Evolutionary conservation across 2,888 invertebrate species (phyloP).

Genomic region (Lordiphosa fenestrarum): DNA sequence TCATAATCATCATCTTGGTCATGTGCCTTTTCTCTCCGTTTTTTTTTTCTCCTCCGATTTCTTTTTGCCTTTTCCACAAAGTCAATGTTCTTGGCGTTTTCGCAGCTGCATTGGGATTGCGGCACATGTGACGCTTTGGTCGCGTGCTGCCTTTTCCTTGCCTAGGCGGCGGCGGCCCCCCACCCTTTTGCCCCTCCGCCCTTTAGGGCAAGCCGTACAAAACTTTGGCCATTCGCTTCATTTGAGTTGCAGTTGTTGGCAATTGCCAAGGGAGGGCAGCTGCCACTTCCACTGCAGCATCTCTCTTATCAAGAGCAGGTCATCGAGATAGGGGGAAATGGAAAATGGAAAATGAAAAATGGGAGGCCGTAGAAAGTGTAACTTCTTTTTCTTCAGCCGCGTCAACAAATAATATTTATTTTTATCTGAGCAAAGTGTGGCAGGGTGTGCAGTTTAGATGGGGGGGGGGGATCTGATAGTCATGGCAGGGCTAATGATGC

Average conservation of each 20-base stretch:
- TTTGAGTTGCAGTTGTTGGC: constrained; percentile 38
- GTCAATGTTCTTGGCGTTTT: constrained; percentile 71
- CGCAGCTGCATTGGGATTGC: constrained; percentile 68
- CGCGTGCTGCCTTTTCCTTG: constrained; percentile 55
- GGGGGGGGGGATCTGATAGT: too few species aligned
- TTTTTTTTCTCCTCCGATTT: constrained; percentile 25
- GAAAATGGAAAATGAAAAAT: constrained; percentile 21
- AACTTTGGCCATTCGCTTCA: constrained; percentile 51
- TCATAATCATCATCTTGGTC: constrained; percentile 15
- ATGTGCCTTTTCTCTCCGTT: constrained; percentile 31
- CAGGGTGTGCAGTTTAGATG: too few species aligned
- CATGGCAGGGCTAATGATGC: too few species aligned
- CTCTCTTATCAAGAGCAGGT: constrained; percentile 65
- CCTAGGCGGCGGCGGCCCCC: constrained; percentile 15
- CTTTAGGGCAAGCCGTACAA: constrained; percentile 14
- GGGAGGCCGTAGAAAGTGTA: constrained; percentile 54
- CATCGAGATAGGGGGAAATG: constrained; percentile 39
- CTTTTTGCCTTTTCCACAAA: constrained; percentile 63
- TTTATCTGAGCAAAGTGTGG: constrained; percentile 3
- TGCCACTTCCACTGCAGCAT: constrained; percentile 17
- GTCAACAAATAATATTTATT: constrained; percentile 27
- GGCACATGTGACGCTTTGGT: constrained; percentile 74
- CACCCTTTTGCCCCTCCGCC: constrained; percentile 19
- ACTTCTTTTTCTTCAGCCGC: constrained; percentile 22
- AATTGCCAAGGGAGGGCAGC: constrained; percentile 40